Conservation (phyloP, 2,797 vertebrate species). For the Limosa lapponica region DNA sequence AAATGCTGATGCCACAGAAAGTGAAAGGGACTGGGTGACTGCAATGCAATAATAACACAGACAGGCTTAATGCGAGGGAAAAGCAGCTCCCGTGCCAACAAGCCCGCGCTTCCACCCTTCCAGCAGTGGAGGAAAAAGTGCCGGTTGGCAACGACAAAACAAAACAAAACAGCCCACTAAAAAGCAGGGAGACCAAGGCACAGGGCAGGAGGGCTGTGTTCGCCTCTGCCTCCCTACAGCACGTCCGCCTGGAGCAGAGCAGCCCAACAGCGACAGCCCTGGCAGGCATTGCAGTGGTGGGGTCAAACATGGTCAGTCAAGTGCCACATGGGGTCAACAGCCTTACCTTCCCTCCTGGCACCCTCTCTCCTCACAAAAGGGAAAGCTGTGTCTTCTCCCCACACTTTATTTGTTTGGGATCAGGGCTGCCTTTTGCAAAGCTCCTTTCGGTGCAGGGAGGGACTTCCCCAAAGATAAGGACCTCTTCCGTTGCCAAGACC, state of each 20-base stretch:
- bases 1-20: constrained; percentile 77
- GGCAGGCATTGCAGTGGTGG: fast-evolving
- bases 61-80: constrained; percentile 68
- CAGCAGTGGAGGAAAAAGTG: neutral
- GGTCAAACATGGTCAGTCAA: fast-evolving
- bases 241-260: neutral
- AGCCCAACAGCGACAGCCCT: neutral
- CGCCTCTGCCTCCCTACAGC: neutral
- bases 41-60: constrained; percentile 66
- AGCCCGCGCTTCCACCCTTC: constrained; percentile 22
- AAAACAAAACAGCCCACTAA: constrained; percentile 5
- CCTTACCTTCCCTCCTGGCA: neutral
- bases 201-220: neutral
- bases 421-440: neutral
- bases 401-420: fast-evolving
- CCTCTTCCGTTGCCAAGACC: neutral
- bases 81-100: constrained; percentile 54
- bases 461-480: neutral
- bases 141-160: neutral
- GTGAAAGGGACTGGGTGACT: constrained; percentile 31
- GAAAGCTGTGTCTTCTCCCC: neutral
- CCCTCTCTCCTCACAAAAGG: neutral
- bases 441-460: neutral
- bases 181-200: neutral
- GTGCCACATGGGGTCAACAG: fast-evolving